Evolutionary conservation across 2,888 invertebrate species (phyloP).

Genomic region (Standfussiana lucernea): DNA sequence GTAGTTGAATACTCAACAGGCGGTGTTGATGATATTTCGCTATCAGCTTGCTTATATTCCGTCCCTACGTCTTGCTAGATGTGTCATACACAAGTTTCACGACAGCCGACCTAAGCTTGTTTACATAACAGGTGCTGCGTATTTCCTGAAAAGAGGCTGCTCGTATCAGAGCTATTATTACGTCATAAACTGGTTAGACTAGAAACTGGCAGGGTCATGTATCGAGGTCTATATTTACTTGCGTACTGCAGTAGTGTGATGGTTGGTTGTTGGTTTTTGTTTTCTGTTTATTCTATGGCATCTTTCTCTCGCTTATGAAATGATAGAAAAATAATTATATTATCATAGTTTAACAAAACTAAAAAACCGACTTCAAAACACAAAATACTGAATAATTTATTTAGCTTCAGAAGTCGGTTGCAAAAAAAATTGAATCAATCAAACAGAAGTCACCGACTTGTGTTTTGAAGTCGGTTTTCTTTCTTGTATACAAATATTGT

Average conservation of each 20-base stretch:
- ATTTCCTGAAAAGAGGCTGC: neutral
- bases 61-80: neutral
- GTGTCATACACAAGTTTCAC: neutral
- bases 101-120: conserved; percentile 15
- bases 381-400: no score
- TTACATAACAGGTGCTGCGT: neutral
- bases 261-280: neutral
- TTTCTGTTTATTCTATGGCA: neutral
- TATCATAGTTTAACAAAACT: no score
- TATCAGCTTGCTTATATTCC: neutral
- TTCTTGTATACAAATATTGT: no score
- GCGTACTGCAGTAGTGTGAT: neutral
- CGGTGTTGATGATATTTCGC: neutral
- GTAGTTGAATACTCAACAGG: neutral
- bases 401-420: no score
- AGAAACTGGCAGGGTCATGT: neutral
- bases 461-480: no score
- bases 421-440: no score
- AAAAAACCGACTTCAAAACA: no score
- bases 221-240: neutral
- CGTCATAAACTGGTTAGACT: conserved; percentile 30
- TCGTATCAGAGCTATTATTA: conserved; percentile 5
- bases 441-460: no score
- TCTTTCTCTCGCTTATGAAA: neutral
- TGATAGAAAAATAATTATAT: neutral